These are phyloP conservation scores for Acleris holmiana DNA, from an alignment of 2,888 invertebrate genomes.

Conservation along the genomic window DNA sequence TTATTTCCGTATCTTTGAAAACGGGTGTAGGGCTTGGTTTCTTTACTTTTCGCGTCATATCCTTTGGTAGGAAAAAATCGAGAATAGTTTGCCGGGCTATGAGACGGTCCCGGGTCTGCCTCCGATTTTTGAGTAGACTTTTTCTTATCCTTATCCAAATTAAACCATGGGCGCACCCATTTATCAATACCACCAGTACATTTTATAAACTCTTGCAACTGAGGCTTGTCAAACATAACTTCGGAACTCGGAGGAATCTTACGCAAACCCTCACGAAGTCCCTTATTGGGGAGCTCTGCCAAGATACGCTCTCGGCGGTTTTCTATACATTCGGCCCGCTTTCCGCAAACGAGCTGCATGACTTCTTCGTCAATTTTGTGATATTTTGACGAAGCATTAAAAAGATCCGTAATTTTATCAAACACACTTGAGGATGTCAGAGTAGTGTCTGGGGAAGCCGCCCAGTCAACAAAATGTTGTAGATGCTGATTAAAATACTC, in stretches of 20 bases:
- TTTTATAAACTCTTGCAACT: neutral
- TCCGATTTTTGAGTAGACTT: neutral
- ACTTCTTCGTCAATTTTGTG: slow-evolving; percentile 34
- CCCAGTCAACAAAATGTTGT: slow-evolving; percentile 31
- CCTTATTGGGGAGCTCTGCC: slow-evolving; percentile 25
- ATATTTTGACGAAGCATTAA: slow-evolving; percentile 21
- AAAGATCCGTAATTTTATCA: slow-evolving; percentile 33
- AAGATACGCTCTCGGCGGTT: slow-evolving; percentile 37
- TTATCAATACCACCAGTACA: neutral
- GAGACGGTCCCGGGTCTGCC: neutral
- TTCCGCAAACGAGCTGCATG: slow-evolving; percentile 37
- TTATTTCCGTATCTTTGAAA: neutral
- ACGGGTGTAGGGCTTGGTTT: neutral
- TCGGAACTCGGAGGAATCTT: slow-evolving; percentile 33
- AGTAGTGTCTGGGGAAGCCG: slow-evolving; percentile 8
- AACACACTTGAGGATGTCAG: slow-evolving; percentile 13
- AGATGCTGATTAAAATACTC: slow-evolving; percentile 20
- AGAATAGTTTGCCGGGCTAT: neutral
- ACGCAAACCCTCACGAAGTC: slow-evolving; percentile 34
- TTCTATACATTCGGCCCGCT: slow-evolving; percentile 35
- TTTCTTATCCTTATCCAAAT: neutral
- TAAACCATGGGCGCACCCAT: slow-evolving; percentile 4
- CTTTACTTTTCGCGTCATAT: neutral
- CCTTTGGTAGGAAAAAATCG: neutral
- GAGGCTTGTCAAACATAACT: neutral